Base-by-base conservation (phyloP, 2,113 vertebrate species). In the Hippocampus mohnikei region DNA sequence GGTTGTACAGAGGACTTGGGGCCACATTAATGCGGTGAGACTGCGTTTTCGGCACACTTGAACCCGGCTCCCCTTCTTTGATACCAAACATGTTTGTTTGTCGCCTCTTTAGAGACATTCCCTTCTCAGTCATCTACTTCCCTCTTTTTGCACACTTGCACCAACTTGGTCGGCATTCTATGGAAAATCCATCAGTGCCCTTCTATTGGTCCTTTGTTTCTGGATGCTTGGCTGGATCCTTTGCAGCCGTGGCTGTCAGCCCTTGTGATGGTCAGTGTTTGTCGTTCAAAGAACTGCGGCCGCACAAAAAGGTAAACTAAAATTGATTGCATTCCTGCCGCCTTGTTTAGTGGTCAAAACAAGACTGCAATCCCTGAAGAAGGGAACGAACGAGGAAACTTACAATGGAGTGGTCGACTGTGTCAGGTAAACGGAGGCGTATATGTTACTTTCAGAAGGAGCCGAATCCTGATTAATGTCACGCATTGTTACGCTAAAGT, bases 111-210 rank as follows among this genome's bases (percentile, higher is more conserved):
- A 94, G 94, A 81, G 94, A 94, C 80, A 92, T 94, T 61, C 94
- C 94, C 0, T 94, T 94, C 79, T 94, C 94, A 0, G 78, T 94
- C 13, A 79, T 94, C 67, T 94, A 94, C 80, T 94, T 94, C 46
- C 94, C 94, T 9, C 85, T 94, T 56, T 94, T 94, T 72, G 92
- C 94, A 60, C 92, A 94, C 71, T 75, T 94, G 56, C 91, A 94
- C 82, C 87, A 90, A 66, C 87, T 94, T 7, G 93, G 93, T 25
- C 81, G 79, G 61, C 87, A 72, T 33, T 89, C 88, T 0, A 41
- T 87, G 7, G 90, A 87, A 40, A 80, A 81, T 62, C 77, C 81
- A 8, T 82, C 82, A 6, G 91, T 90, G 27, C 93, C 93, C 0
- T 94, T 94, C 81, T 90, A 93, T 73, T 94, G 93, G 90, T 93